Base-by-base conservation (phyloP, 1,140 invertebrate genomes). In the Drosophila triauraria region DNA sequence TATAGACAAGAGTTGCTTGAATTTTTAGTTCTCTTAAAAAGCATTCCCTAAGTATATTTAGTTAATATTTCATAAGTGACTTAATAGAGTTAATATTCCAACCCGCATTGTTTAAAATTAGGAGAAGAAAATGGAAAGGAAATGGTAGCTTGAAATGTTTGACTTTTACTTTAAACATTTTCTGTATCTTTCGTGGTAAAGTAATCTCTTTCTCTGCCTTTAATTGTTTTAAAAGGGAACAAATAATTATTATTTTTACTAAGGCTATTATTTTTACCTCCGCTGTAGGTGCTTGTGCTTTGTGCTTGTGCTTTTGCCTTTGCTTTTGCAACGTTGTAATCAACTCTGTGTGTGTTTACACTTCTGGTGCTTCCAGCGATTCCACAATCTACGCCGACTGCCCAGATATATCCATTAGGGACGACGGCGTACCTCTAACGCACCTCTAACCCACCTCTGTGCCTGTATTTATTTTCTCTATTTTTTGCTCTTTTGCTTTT, bases 341-440 rank as follows among this genome's bases (percentile, higher is more conserved):
- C 38, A 10, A n/a, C 13, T 12, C 3, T 20, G 38, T 62, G 8
- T 53, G 20, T 60, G 38, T 64, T 38, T 43, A 64, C 60, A 69
- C 60, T 65, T 69, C 67, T 69, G 60, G 60, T 64, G 60, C 60
- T 69, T 64, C 67, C 58, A 64, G 46, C 47, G 38, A 20, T 51
- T 64, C 60, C 60, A 65, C 47, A 69, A 68, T 53, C 60, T 53
- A 15, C 59, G 30, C 46, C 27, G 12, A 61, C 50, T 20, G 61
- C 48, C 12, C 61, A 57, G 61, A 61, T 61, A 35, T 20, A n/a
- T 61, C 20, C 17, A 61, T 25, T 56, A 17, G 59, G 27, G 9
- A 10, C 32, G 27, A 30, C 27, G 27, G 27, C 42, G 57, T 23
- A 12, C 20, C 12, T 38, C 27, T 10, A 30, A 32, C 51, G 20